Percentiles rank a stretch among this genome's conserved stretches.
phyloP scores from a whole-genome alignment of 2,888 invertebrate species.

The Polietes domitor region DNA sequence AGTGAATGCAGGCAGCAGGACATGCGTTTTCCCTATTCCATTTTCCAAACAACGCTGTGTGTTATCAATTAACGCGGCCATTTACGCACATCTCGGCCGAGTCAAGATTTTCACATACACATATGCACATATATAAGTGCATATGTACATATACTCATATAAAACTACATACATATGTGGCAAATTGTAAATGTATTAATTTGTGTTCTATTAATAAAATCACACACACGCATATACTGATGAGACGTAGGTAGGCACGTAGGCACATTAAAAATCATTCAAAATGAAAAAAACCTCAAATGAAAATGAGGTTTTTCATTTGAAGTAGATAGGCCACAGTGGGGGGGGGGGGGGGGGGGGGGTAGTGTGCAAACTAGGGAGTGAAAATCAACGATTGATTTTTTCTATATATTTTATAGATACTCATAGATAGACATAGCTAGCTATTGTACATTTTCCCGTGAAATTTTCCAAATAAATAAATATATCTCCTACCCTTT shows the following conservation, averaged over 20 bases:
- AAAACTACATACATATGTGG: neutral
- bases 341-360: too few species aligned
- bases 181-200: slow-evolving; percentile 64
- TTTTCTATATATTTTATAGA: too few species aligned
- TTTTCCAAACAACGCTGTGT: slow-evolving; percentile 46
- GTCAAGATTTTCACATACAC: neutral
- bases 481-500: too few species aligned
- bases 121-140: neutral
- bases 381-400: too few species aligned
- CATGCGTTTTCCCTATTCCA: slow-evolving; percentile 52
- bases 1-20: neutral
- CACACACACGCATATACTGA: neutral
- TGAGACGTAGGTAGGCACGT: neutral
- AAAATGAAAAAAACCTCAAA: slow-evolving; percentile 44
- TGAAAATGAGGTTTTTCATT: slow-evolving; percentile 49
- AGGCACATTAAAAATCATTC: slow-evolving; percentile 52
- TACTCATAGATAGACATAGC: too few species aligned
- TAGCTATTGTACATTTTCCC: too few species aligned
- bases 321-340: neutral
- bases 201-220: slow-evolving; percentile 67
- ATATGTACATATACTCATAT: neutral
- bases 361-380: too few species aligned
- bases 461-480: too few species aligned
- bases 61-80: slow-evolving; percentile 55
- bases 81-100: slow-evolving; percentile 23